Base-by-base conservation (phyloP, 2,888 invertebrate species). In the Rhagonycha lutea region DNA sequence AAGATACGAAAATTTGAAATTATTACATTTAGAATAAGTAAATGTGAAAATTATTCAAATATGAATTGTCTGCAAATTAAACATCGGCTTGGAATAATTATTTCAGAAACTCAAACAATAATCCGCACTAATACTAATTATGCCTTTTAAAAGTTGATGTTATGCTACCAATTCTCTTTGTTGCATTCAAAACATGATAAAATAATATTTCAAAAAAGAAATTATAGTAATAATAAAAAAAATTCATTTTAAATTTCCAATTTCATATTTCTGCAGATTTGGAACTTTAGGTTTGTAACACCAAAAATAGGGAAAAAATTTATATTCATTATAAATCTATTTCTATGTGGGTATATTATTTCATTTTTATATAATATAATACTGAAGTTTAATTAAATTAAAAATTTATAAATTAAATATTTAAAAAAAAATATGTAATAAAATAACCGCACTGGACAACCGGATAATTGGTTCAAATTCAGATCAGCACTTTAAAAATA, bases 11-110 rank as follows among this genome's bases (percentile, higher is more conserved):
- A 47, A n/a, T 47, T n/a, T n/a, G 23, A 73, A 68, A 18, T 63
- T 11, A 63, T 63, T 63, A 63, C 63, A 63, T 63, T 24, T 24
- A 12, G 10, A 61, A 24, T 26, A 26, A 73, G 32, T 26, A 26
- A 73, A 73, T 65, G 68, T 28, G 26, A 24, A 69, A 73, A 73
- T 73, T 73, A 73, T 69, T 69, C 32, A 63, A 73, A 73, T 73
- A 62, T 24, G n/a, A 29, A 69, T 23, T 63, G 69, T 62, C 69
- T 29, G 14, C 60, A 63, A 63, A 63, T 63, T 63, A 63, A 63
- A 24, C 65, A 71, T 70, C 32, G 63, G 47, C 71, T 71, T 71
- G 12, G 65, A 71, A 71, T 71, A 65, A 71, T 71, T 71, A 60
- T 47, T 65, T 63, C 32, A 23, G 23, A 63, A 63, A 63, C 12